Evolutionary conservation across 2,113 vertebrate species (phyloP), one percentile per base, ranked within the genome.

Genomic region (Orientallactaga bullata): DNA sequence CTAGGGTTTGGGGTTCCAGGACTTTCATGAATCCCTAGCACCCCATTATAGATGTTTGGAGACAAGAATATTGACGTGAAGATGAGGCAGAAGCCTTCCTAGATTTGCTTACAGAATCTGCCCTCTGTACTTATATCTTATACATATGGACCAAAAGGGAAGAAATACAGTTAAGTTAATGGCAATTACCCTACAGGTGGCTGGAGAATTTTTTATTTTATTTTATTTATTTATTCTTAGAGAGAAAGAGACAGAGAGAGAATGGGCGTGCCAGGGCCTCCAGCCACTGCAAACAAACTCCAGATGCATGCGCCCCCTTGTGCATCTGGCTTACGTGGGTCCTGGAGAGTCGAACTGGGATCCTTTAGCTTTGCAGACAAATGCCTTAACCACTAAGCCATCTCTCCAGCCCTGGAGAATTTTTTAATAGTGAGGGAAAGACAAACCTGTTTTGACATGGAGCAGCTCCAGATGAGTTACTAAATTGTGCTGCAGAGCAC

Each of bases 41-140:
- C 26, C 28, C 74, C 74, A 47, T 79, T 39, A 30, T 11, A 89
- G 37, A 42, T 32, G 37, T 61, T 72, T 71, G 28, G 61, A 24
- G 35, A 60, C 69, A 55, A 73, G 63, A 89, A 73, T 93, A 71
- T n/a, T 81, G 77, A 80, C 77, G 47, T 80, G 61, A 82, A 86
- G 71, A 78, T 69, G 37, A 83, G 77, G 16, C 42, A 15, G 26
- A 88, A 37, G 13, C 10, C 51, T 88, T 84, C 68, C 80, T n/a
- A 20, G 42, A 79, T 91, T 86, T 89, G 80, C 58, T 91, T 23
- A 16, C 18, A 51, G 30, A 47, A 86, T 68, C 82, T 37, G 10
- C 85, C 72, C 61, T 81, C 30, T 68, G 42, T 65, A 26, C 55
- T 84, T 74, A 39, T n/a, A n/a, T 11, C 30, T 74, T 89, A 78